These are phyloP conservation scores for Phoxinus dragarum DNA, from an alignment of 2,797 vertebrate species.

Conservation along the genomic window DNA sequence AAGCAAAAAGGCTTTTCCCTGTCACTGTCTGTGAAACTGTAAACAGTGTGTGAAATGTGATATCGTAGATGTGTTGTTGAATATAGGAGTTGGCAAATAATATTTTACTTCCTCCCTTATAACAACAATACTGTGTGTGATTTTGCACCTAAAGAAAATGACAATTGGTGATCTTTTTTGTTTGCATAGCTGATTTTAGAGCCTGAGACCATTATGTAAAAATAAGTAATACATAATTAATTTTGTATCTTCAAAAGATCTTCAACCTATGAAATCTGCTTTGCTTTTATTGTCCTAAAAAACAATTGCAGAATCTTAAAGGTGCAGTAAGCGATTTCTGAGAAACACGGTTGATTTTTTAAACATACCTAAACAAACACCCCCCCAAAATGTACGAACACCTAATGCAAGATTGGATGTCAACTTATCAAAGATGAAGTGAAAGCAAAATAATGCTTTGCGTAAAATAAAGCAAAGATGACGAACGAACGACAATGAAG, in stretches of 20 bases:
- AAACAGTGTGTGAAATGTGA: conserved; percentile 22
- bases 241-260: neutral
- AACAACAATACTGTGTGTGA: neutral
- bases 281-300: neutral
- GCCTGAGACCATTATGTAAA: neutral
- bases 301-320: neutral
- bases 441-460: no score
- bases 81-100: neutral
- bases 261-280: neutral
- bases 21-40: neutral
- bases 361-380: neutral
- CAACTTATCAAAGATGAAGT: no score
- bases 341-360: neutral
- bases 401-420: neutral
- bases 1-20: neutral
- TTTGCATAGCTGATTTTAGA: neutral
- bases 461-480: no score
- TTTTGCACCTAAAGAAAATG: neutral
- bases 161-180: neutral
- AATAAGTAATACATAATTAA: neutral
- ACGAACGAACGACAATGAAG: no score
- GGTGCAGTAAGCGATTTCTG: neutral
- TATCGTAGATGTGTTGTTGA: neutral
- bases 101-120: neutral
- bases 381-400: neutral